Evolutionary conservation across 2,113 vertebrate species (phyloP).

Genomic region (Zapornia atra): DNA sequence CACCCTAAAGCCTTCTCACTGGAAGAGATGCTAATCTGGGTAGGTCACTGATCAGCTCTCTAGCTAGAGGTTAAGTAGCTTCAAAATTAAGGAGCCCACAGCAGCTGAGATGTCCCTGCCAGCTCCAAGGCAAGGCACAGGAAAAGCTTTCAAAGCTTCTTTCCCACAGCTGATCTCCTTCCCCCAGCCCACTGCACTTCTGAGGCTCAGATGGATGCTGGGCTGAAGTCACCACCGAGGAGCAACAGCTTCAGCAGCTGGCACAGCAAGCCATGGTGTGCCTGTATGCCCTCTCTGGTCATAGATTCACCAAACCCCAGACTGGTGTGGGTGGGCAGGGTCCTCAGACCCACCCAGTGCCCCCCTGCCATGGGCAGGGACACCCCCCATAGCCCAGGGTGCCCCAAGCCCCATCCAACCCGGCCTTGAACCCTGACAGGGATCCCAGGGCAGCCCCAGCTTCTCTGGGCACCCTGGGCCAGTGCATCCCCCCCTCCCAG

Average conservation of each 20-base stretch:
- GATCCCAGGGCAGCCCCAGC: no score
- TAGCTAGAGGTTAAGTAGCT: background rate
- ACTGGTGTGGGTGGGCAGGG: no score
- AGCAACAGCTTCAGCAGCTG: fast-evolving
- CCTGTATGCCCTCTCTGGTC: no score
- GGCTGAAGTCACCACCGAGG: background rate
- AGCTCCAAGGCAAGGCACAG: background rate
- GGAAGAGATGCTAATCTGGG: slow-evolving; percentile 5
- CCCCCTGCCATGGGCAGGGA: no score
- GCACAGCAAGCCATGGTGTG: background rate
- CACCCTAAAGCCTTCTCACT: background rate
- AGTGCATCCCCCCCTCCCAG: no score
- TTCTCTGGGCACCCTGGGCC: no score
- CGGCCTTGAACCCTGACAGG: no score
- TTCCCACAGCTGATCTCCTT: background rate
- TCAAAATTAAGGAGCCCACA: background rate
- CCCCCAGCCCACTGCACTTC: fast-evolving
- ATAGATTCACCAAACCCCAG: no score
- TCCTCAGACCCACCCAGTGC: no score
- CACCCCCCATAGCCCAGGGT: no score
- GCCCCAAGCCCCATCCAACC: no score
- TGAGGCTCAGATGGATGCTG: fast-evolving
- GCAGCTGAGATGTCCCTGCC: background rate
- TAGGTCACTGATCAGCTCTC: background rate
- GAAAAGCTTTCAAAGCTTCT: background rate